Base-by-base conservation (phyloP, 2,797 vertebrate genomes). In the Melanotaenia maccullochi region DNA sequence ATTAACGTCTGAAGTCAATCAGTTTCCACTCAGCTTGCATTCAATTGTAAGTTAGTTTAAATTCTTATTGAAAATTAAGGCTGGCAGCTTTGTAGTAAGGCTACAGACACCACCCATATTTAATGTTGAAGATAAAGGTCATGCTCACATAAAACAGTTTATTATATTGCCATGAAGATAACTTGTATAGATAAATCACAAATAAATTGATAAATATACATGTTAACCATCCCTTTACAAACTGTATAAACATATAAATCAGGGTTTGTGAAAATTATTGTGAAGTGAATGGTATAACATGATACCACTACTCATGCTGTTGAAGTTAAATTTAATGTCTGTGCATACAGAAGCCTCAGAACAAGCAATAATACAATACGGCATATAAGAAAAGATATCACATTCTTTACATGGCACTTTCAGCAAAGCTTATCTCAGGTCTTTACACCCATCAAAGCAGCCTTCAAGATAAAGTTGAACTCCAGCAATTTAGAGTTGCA, bases 1-100 rank as follows among this genome's bases (percentile, higher is more conserved):
- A 78, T 75, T 65, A 55, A 76, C 63, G n/a, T 64, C 25, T 44
- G 30, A 14, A 75, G 54, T 73, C 74, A 75, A 75, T 79, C 68
- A 81, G 36, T 60, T 55, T 70, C 62, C 55, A 78, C 76, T 85
- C 68, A 64, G 55, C 73, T 75, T 24, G 51, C 60, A 73, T 44
- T 65, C 49, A 67, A 38, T 36, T 8, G 28, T 12, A 8, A 68
- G 51, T 65, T 42, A n/a, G 28, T 14, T 68, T 38, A 6, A 25
- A 54, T 38, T 68, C 30, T 25, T 30, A 20, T 25, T 56, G 22
- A 47, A 54, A 24, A 57, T 7, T 42, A 57, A 56, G 33, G 38
- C 33, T 35, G 24, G 5, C 13, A 42, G 40, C 14, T 42, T 3
- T 42, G 40, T 42, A 14, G 14, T 42, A 3, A 40, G 32, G 32